Evolutionary conservation across 2,888 invertebrate genomes (phyloP).

Genomic region (Metopia argyrocephala): DNA sequence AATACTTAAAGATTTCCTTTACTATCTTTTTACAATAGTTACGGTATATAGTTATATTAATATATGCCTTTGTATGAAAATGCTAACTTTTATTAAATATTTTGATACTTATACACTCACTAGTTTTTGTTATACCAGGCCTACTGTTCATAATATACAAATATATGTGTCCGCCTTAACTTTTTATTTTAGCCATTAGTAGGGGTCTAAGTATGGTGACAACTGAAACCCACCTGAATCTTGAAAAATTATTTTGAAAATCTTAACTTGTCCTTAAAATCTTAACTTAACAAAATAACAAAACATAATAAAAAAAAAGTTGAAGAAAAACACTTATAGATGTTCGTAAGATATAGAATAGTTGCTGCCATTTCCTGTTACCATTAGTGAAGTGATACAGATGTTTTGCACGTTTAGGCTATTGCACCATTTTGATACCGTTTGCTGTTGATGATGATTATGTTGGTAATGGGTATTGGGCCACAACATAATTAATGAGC

Average conservation of each 20-base stretch:
- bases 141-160: too few relatives aligned
- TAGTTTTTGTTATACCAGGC: too few relatives aligned
- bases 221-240: conserved; percentile 3
- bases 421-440: neutral
- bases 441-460: conserved; percentile 37
- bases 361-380: conserved; percentile 3
- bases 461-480: conserved; percentile 53
- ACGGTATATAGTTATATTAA: too few relatives aligned
- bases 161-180: too few relatives aligned
- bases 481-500: conserved; percentile 55
- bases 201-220: neutral
- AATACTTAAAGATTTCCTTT: too few relatives aligned
- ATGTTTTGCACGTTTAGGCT: neutral
- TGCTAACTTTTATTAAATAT: too few relatives aligned
- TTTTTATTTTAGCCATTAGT: neutral
- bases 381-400: conserved; percentile 19
- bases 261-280: conserved; percentile 21
- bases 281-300: too few relatives aligned
- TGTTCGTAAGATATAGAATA: conserved; percentile 36
- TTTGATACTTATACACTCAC: too few relatives aligned
- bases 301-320: too few relatives aligned
- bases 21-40: too few relatives aligned
- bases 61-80: too few relatives aligned
- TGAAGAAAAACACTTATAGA: too few relatives aligned
- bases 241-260: conserved; percentile 36